Conservation (phyloP, 2,888 invertebrate genomes). For the Agonopterix subpropinquella region DNA sequence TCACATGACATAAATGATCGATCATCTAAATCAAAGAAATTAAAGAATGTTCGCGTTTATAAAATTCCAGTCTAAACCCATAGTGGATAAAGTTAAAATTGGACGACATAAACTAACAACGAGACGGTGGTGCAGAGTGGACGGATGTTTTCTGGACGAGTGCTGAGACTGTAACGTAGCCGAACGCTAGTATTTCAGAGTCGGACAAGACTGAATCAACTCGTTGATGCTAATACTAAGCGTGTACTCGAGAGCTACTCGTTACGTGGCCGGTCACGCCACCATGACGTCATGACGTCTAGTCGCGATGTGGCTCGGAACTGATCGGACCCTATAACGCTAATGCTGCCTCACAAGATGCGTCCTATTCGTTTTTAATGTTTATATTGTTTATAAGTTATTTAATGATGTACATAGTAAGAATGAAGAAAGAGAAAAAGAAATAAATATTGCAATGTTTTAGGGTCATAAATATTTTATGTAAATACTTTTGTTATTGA, state of each 20-base stretch:
- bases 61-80: no score
- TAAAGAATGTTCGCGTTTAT: no score
- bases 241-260: background rate
- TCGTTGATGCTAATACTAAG: background rate
- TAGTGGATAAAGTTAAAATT: no score
- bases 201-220: slow-evolving; percentile 5
- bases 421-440: slow-evolving; percentile 43
- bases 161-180: no score
- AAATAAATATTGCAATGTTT: slow-evolving; percentile 53
- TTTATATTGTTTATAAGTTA: slow-evolving; percentile 71
- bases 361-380: slow-evolving; percentile 58
- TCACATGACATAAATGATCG: no score
- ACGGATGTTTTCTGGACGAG: no score
- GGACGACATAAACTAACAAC: no score
- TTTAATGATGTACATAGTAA: slow-evolving; percentile 66
- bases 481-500: slow-evolving; percentile 65
- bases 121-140: no score
- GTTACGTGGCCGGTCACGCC: background rate
- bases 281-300: background rate
- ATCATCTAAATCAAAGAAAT: no score
- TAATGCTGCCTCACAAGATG: slow-evolving; percentile 27
- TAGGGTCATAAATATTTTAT: slow-evolving; percentile 54
- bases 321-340: slow-evolving; percentile 13
- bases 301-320: background rate
- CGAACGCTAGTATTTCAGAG: background rate